Evolutionary conservation across 2,113 vertebrate species (phyloP), one percentile per base, ranked within the genome.

Genomic region (Brachyistius frenatus): DNA sequence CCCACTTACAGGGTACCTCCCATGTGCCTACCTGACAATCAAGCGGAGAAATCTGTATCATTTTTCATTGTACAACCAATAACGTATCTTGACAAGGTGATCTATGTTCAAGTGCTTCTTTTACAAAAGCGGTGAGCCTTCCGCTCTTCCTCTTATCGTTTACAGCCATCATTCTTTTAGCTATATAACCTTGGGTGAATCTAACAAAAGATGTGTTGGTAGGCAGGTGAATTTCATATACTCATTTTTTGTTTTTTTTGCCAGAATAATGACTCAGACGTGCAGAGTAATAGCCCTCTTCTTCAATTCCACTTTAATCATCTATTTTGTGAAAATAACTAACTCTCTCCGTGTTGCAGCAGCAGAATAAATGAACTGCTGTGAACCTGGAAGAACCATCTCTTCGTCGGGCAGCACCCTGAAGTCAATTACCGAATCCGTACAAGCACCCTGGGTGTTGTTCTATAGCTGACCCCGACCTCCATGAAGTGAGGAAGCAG

Each of bases 41-140:
- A 84, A 55, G 37, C 70, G 9, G 30, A 76, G 52, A 49, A 83
- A 84, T 73, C 63, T 65, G 66, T 61, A 67, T 85, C 46, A 56
- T 79, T 88, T 89, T 78, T 84, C 74, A 80, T 49, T 75, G 77
- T 75, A 62, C 52, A 68, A 65, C 79, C 83, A 83, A 73, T 84
- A 79, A 85, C 10, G 3, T 54, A 46, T 76, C 76, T 77, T 81
- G 56, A 81, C 73, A 83, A 35, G 4, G 37, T 64, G 65, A 87
- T 88, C 55, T 58, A 77, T 57, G 75, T 87, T 87, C 70, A 83
- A 84, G 81, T 84, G 63, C 73, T 76, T 88, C 67, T 75, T 62
- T 75, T 69, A 81, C 62, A 56, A 82, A 83, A 81, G 63, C 76
- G 62, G 35, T 7, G n/a, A 85, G 68, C 46, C 56, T 35, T 76